Conservation (phyloP, 2,797 vertebrate species). For the Kryptolebias ocellatus region DNA sequence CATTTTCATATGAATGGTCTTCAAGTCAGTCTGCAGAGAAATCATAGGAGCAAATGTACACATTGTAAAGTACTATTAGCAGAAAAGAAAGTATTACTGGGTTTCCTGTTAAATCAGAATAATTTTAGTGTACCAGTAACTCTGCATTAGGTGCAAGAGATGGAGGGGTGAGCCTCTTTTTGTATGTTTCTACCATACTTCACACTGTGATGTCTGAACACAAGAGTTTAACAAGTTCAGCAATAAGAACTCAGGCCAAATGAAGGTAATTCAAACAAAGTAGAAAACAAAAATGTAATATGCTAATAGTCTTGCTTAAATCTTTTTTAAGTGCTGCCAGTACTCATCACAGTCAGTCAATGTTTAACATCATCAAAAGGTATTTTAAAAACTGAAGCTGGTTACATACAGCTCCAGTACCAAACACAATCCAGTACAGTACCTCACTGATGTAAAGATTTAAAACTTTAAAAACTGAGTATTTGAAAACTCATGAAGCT, state of each 20-base stretch:
- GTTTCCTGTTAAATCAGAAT: constrained; percentile 4
- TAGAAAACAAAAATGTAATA: not conserved
- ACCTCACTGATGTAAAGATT: no score
- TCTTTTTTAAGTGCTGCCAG: no score
- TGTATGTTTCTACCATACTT: not conserved
- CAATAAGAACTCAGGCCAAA: not conserved
- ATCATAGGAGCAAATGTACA: not conserved
- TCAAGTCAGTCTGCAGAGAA: constrained; percentile 3
- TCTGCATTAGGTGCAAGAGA: constrained; percentile 4
- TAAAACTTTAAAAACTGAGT: no score
- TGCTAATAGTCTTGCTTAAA: no score
- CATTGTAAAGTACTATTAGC: constrained; percentile 4
- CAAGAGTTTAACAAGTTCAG: constrained; percentile 1
- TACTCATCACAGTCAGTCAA: no score
- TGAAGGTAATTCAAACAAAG: not conserved
- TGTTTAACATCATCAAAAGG: no score
- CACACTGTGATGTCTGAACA: constrained; percentile 13
- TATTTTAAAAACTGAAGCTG: no score
- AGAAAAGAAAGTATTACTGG: not conserved
- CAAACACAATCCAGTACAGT: no score
- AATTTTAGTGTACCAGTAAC: not conserved
- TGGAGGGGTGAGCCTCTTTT: not conserved
- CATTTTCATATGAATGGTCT: constrained; percentile 25
- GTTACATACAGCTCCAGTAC: no score
- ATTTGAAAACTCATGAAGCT: no score